Evolutionary conservation across 2,888 invertebrate genomes (phyloP).

Genomic region (Leucophenga montana): DNA sequence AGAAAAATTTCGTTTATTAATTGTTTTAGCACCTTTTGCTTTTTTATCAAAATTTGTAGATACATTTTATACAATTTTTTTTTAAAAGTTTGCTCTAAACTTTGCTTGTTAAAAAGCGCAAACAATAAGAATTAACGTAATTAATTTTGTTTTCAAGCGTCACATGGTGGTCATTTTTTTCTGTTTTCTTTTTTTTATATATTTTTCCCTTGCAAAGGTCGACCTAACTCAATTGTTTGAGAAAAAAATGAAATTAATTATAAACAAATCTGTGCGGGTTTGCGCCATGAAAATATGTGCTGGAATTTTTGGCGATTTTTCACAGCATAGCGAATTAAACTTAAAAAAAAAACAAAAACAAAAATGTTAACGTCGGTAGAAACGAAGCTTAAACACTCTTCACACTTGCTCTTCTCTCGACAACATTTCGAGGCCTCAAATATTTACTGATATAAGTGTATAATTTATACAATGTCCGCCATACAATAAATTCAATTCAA

Average conservation of each 20-base stretch:
- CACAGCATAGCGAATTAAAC: no score
- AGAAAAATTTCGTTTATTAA: conserved; percentile 33
- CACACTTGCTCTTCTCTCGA: no score
- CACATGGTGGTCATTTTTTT: conserved; percentile 33
- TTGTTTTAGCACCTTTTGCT: conserved; percentile 35
- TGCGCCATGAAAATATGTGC: background rate
- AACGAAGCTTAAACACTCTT: no score
- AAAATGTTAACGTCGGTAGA: no score
- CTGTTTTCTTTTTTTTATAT: no score
- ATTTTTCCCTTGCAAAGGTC: conserved; percentile 28
- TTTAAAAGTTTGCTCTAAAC: conserved; percentile 50
- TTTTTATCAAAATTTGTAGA: background rate
- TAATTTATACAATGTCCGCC: no score
- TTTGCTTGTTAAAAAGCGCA: conserved; percentile 39
- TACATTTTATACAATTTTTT: conserved; percentile 7
- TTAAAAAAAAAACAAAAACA: no score
- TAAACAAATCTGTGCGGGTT: conserved; percentile 57
- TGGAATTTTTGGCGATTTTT: conserved; percentile 44
- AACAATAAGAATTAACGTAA: conserved; percentile 59
- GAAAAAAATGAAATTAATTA: conserved; percentile 56
- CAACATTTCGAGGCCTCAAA: no score
- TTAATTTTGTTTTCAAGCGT: conserved; percentile 53
- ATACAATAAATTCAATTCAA: no score
- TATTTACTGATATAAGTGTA: no score
- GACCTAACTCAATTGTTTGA: conserved; percentile 29